phyloP scores from a whole-genome alignment of 2,113 vertebrate genomes.

The Symphodus melops region DNA sequence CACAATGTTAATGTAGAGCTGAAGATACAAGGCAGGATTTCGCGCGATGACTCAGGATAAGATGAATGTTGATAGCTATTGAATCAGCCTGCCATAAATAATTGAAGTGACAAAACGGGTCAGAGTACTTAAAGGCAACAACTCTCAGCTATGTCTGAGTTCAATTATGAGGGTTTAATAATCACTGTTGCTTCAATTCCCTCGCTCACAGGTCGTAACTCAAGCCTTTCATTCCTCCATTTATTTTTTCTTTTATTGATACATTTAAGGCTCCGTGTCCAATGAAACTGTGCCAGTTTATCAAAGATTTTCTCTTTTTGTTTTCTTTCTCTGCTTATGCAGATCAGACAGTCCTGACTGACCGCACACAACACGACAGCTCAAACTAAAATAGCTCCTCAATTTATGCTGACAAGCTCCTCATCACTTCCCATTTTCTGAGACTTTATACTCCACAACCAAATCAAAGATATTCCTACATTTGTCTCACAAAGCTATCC shows the following conservation, averaged over 20 bases:
- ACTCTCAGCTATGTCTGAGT: slow-evolving; percentile 49
- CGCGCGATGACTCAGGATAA: slow-evolving; percentile 48
- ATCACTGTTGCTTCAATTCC: slow-evolving; percentile 17
- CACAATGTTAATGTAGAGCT: slow-evolving; percentile 19
- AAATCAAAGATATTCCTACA: slow-evolving; percentile 34
- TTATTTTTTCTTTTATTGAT: slow-evolving; percentile 16
- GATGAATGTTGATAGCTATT: slow-evolving; percentile 57
- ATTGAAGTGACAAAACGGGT: slow-evolving; percentile 69
- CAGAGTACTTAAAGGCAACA: slow-evolving; percentile 49
- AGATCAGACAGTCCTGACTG: slow-evolving; percentile 58
- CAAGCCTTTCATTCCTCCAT: background rate
- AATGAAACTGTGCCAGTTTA: slow-evolving; percentile 40
- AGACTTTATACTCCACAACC: background rate
- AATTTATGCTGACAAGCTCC: slow-evolving; percentile 39
- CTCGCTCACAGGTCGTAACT: slow-evolving; percentile 24
- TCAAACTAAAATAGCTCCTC: slow-evolving; percentile 34
- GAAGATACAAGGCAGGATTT: slow-evolving; percentile 42
- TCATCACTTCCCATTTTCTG: slow-evolving; percentile 20
- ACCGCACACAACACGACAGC: slow-evolving; percentile 37
- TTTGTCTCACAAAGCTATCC: slow-evolving; percentile 12
- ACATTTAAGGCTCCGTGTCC: slow-evolving; percentile 28
- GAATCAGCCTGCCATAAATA: slow-evolving; percentile 71
- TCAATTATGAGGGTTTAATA: slow-evolving; percentile 41
- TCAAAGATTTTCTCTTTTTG: slow-evolving; percentile 39
- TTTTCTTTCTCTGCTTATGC: slow-evolving; percentile 50